Conservation (phyloP, 2,113 vertebrate genomes). For the Callaeas wilsoni region DNA sequence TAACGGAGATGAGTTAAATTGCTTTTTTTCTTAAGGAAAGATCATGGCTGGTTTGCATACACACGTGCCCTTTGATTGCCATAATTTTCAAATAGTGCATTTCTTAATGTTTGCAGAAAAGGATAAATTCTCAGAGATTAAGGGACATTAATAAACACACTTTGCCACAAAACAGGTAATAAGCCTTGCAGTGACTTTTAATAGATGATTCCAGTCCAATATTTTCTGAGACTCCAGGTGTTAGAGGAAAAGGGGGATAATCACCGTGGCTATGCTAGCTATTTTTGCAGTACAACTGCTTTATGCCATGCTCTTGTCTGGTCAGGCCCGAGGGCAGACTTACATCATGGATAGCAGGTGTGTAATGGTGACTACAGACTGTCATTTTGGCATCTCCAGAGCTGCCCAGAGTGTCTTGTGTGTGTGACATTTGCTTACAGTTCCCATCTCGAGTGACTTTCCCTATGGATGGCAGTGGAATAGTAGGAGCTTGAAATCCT, state of each 20-base stretch:
- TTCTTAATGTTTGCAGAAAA: background rate
- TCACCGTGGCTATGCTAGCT: background rate
- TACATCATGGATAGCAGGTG: background rate
- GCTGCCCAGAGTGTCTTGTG: background rate
- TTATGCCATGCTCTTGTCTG: background rate
- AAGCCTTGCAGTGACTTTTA: background rate
- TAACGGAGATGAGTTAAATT: background rate
- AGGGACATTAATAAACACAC: background rate
- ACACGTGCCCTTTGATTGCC: background rate
- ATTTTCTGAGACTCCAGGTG: background rate
- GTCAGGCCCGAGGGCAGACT: background rate
- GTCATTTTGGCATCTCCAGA: background rate
- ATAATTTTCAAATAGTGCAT: background rate
- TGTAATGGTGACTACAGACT: background rate
- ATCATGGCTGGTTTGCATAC: background rate
- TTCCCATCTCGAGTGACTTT: background rate
- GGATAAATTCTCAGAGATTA: background rate
- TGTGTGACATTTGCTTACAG: accelerated
- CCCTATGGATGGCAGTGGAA: background rate
- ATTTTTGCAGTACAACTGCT: background rate
- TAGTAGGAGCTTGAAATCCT: background rate
- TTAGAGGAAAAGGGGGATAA: background rate
- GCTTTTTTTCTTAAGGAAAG: background rate
- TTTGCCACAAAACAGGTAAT: background rate
- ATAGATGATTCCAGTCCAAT: background rate